These are phyloP conservation scores for Smutsia temminckii DNA, from an alignment of 2,797 vertebrate species.

Conservation along the genomic window DNA sequence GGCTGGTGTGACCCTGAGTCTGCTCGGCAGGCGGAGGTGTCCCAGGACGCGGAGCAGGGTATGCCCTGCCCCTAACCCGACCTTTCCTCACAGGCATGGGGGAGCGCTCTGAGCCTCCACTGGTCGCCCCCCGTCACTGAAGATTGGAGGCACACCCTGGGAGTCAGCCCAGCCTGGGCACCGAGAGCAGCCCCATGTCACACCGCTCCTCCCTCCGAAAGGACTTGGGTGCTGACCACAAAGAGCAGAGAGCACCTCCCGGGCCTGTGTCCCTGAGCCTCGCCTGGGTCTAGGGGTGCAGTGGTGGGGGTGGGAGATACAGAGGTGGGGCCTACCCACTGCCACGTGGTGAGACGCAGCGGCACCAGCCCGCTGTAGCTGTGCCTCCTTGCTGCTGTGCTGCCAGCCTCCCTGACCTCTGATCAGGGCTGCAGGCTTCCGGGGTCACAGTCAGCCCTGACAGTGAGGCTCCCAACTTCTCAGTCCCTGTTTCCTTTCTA, in stretches of 20 bases:
- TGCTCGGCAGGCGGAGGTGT: background rate
- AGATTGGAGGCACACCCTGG: conserved; percentile 86
- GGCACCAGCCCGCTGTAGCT: background rate
- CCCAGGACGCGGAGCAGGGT: background rate
- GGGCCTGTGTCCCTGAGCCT: background rate
- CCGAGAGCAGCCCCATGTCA: conserved; percentile 70
- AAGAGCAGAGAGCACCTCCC: background rate
- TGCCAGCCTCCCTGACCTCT: no score
- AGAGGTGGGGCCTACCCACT: background rate
- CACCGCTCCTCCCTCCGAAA: background rate
- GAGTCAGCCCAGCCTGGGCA: conserved; percentile 88
- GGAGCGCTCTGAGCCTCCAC: accelerated
- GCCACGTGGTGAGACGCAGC: no score
- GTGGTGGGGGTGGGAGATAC: background rate
- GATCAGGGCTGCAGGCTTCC: background rate
- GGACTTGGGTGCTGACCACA: background rate
- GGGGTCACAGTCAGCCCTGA: background rate
- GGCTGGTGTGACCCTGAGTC: background rate
- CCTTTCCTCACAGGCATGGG: no score
- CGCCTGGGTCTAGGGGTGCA: background rate
- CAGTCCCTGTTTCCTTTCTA: background rate
- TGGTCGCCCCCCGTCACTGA: background rate
- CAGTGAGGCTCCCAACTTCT: background rate
- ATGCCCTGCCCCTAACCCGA: background rate
- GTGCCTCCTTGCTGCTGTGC: background rate